Evolutionary conservation across 2,113 vertebrate species (phyloP).

Genomic region (Pollimyrus isidori): DNA sequence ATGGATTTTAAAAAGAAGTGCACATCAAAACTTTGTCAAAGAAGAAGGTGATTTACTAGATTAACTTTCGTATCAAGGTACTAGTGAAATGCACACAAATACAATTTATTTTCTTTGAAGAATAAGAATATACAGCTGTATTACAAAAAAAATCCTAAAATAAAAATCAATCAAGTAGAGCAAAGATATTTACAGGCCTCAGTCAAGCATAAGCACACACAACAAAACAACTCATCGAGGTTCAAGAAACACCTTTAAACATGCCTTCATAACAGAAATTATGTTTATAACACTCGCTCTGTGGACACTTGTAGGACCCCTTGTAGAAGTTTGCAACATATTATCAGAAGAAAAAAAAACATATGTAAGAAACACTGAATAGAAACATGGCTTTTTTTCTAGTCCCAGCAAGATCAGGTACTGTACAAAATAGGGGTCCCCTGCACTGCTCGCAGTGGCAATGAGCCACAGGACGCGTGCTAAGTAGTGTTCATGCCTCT

Average conservation of each 20-base stretch:
- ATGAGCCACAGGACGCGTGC: neutral
- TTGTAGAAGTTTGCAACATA: neutral
- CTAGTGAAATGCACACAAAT: neutral
- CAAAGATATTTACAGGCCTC: constrained; percentile 15
- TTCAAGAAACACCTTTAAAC: constrained; percentile 23
- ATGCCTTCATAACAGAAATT: constrained; percentile 18
- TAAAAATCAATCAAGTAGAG: neutral
- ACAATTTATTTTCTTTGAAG: neutral
- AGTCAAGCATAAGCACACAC: neutral
- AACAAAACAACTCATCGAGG: neutral
- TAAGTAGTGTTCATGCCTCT: neutral
- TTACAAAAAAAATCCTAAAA: constrained; percentile 5
- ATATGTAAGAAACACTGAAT: neutral
- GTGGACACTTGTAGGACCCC: neutral
- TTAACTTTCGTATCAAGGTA: neutral
- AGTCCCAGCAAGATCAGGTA: neutral
- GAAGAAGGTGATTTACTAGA: neutral
- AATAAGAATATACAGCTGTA: neutral
- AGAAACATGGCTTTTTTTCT: constrained; percentile 12
- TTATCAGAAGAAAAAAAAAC: neutral
- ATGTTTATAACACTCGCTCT: neutral
- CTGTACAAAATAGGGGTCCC: neutral
- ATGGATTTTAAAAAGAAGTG: constrained; percentile 2
- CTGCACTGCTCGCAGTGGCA: neutral
- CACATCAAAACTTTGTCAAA: neutral